A percentile compares a stretch with the other conserved stretches of the same genome.
Evolutionary conservation across 2,888 invertebrate genomes (phyloP).

Genomic region (Tipula unca): DNA sequence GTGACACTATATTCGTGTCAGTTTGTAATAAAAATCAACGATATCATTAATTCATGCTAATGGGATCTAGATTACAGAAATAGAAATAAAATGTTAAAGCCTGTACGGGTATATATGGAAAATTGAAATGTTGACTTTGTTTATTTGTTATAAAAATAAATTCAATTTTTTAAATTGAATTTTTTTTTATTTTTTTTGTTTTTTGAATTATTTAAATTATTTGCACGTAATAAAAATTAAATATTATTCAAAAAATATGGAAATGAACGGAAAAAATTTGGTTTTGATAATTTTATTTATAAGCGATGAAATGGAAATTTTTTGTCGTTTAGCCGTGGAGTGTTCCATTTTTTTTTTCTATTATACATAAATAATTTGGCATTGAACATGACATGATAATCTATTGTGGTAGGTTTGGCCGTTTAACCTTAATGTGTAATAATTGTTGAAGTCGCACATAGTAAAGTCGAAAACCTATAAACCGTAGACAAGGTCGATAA

Average conservation of each 20-base stretch:
- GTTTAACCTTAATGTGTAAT: background rate
- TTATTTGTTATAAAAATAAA: constrained; percentile 14
- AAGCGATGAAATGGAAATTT: background rate
- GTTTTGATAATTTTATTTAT: background rate
- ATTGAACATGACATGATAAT: background rate
- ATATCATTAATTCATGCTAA: constrained; percentile 19
- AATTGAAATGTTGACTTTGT: constrained; percentile 16
- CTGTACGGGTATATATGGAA: background rate
- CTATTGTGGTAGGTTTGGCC: background rate
- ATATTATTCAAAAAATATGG: background rate
- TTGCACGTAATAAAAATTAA: constrained; percentile 8
- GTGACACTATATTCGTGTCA: constrained; percentile 15
- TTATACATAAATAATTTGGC: background rate
- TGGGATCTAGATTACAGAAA: constrained; percentile 17
- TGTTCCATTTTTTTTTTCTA: background rate
- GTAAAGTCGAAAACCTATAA: too few species aligned
- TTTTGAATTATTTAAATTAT: background rate
- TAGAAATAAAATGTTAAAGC: background rate
- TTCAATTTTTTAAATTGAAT: constrained; percentile 16
- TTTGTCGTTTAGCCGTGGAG: background rate
- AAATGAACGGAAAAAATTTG: background rate
- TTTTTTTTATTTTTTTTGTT: background rate
- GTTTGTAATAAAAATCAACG: constrained; percentile 8
- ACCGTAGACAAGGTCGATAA: too few species aligned
- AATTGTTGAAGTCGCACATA: too few species aligned